These are phyloP conservation scores for Ursus arctos DNA, from an alignment of 2,113 vertebrate species.

Conservation along the genomic window DNA sequence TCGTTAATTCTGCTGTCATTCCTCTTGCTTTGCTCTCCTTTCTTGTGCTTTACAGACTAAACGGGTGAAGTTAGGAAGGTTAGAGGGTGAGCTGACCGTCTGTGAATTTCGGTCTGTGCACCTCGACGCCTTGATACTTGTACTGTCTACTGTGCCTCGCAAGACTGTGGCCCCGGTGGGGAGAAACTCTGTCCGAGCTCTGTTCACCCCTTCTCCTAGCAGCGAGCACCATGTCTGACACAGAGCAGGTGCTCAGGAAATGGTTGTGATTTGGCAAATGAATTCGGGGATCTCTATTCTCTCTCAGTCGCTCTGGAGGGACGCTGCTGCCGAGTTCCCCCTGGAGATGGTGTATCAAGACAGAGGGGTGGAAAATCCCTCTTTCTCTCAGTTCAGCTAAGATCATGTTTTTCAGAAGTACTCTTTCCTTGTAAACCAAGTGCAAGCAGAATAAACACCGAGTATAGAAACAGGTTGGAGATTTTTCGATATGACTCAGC, in stretches of 20 bases:
- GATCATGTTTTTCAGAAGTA: background rate
- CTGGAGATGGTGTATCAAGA: background rate
- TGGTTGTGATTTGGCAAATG: background rate
- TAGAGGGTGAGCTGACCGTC: background rate
- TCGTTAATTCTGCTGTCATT: background rate
- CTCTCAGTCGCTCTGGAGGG: background rate
- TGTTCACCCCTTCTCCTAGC: background rate
- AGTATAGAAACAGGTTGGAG: background rate
- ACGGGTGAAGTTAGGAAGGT: background rate
- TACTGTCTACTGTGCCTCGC: background rate
- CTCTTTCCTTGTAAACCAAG: background rate
- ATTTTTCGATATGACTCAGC: background rate
- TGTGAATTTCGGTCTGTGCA: background rate
- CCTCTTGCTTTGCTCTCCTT: background rate
- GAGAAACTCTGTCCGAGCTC: background rate
- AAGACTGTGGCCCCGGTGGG: background rate
- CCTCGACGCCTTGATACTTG: background rate
- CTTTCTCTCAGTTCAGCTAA: background rate
- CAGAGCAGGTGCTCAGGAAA: background rate
- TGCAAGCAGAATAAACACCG: background rate
- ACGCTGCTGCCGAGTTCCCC: background rate
- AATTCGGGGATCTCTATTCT: background rate
- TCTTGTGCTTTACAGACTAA: background rate
- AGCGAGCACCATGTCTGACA: accelerated
- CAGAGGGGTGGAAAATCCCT: background rate